These are phyloP conservation scores for Helostoma temminkii DNA, from an alignment of 2,797 vertebrate species.

Conservation along the genomic window DNA sequence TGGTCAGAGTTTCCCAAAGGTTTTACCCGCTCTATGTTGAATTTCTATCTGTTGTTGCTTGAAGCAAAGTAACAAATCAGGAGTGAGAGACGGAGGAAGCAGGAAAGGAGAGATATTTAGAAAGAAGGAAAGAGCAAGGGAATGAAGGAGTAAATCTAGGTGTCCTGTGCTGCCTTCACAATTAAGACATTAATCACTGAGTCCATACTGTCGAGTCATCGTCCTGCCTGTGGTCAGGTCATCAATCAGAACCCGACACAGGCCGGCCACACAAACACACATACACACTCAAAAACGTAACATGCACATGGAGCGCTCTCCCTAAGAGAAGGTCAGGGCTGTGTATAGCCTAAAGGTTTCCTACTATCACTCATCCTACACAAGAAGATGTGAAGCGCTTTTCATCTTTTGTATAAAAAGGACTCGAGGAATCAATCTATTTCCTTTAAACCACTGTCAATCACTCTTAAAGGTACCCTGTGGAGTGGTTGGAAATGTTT, in stretches of 20 bases:
- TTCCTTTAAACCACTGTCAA: neutral
- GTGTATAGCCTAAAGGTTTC: slow-evolving; percentile 23
- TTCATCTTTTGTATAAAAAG: neutral
- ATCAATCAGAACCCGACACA: slow-evolving; percentile 77
- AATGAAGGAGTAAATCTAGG: slow-evolving; percentile 58
- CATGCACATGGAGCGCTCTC: slow-evolving; percentile 23
- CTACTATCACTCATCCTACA: slow-evolving; percentile 15
- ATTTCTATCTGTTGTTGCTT: slow-evolving; percentile 34
- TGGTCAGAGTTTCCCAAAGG: slow-evolving; percentile 14
- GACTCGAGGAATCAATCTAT: neutral
- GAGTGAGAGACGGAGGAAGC: slow-evolving; percentile 15
- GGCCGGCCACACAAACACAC: slow-evolving; percentile 35
- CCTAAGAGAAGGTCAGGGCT: slow-evolving; percentile 57
- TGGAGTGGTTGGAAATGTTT: too few species aligned
- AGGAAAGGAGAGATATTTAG: slow-evolving; percentile 22
- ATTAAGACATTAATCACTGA: slow-evolving; percentile 85
- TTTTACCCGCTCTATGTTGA: slow-evolving; percentile 14
- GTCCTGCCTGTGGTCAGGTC: slow-evolving; percentile 71
- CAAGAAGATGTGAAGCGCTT: neutral
- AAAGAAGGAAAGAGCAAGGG: neutral
- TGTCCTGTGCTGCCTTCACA: slow-evolving; percentile 74
- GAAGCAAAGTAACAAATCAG: slow-evolving; percentile 51
- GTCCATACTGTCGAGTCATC: slow-evolving; percentile 81
- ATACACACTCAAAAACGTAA: slow-evolving; percentile 16
- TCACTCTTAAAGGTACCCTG: too few species aligned